These are phyloP conservation scores for Mastomys coucha DNA, from an alignment of 2,113 vertebrate species.

Conservation along the genomic window DNA sequence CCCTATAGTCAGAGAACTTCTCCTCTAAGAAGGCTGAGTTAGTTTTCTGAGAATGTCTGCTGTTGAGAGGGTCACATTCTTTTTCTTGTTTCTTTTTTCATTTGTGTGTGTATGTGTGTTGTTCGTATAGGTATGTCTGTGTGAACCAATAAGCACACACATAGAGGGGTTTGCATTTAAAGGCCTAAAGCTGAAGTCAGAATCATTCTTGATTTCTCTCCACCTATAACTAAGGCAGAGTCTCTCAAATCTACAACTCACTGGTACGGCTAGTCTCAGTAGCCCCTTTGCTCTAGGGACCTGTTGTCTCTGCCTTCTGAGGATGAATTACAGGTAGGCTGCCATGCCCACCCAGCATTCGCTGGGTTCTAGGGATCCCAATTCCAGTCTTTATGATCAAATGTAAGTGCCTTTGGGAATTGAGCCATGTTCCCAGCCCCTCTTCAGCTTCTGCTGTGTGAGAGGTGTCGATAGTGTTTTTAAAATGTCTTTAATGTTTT, in stretches of 20 bases:
- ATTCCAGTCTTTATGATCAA: too few relatives aligned
- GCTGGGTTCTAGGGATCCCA: background rate
- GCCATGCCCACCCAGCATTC: background rate
- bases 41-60: conserved; percentile 89
- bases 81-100: background rate
- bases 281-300: background rate
- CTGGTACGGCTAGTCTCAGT: background rate
- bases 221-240: too few relatives aligned
- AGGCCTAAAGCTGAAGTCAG: background rate
- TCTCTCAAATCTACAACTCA: background rate
- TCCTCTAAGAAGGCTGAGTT: conserved; percentile 93
- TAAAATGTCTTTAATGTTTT: background rate
- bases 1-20: conserved; percentile 94
- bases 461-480: background rate
- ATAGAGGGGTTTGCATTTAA: background rate
- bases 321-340: background rate
- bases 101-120: background rate
- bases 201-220: background rate
- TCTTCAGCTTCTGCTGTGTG: background rate
- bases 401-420: background rate
- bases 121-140: background rate
- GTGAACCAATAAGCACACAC: background rate
- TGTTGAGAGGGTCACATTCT: background rate
- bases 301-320: background rate
- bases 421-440: background rate